Percentiles rank a stretch among this genome's conserved stretches.
phyloP scores from a whole-genome alignment of 2,113 vertebrate species.

The Lampris megalopsis region DNA sequence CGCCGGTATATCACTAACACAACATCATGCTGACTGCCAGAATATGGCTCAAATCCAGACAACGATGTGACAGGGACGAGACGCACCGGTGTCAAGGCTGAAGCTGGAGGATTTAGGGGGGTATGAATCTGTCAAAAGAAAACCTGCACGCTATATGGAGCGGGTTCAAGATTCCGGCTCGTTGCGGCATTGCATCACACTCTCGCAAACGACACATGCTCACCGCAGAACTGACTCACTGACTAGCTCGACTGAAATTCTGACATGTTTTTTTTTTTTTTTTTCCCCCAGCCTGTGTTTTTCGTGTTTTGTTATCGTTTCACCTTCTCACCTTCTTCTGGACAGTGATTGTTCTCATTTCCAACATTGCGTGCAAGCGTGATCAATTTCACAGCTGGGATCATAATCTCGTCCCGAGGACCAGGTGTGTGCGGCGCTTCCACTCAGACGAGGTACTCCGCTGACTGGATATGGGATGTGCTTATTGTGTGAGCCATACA shows the following conservation, averaged over 20 bases:
- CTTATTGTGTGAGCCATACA: constrained; percentile 46
- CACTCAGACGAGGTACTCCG: constrained; percentile 14
- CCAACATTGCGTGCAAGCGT: constrained; percentile 9
- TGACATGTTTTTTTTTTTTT: neutral
- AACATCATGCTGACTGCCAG: constrained; percentile 44
- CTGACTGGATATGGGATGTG: constrained; percentile 41
- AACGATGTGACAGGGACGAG: constrained; percentile 30
- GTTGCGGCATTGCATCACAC: constrained; percentile 2
- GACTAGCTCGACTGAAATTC: neutral
- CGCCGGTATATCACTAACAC: constrained; percentile 50
- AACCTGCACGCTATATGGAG: constrained; percentile 55
- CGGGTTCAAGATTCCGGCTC: constrained; percentile 15
- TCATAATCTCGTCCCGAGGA: neutral
- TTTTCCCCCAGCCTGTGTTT: too few species aligned
- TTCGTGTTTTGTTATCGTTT: neutral
- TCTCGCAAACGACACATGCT: constrained; percentile 9
- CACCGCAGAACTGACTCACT: constrained; percentile 10
- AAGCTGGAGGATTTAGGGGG: constrained; percentile 46
- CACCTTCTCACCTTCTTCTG: constrained; percentile 36
- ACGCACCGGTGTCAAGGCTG: constrained; percentile 21
- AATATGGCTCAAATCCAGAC: constrained; percentile 56
- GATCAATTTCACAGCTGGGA: neutral
- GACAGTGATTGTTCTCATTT: constrained; percentile 13
- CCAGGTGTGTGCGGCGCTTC: constrained; percentile 18
- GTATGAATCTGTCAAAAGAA: constrained; percentile 47